Percentiles rank a stretch among this genome's conserved stretches.
phyloP scores from a whole-genome alignment of 2,888 invertebrate species.

The Peribatodes rhomboidaria region DNA sequence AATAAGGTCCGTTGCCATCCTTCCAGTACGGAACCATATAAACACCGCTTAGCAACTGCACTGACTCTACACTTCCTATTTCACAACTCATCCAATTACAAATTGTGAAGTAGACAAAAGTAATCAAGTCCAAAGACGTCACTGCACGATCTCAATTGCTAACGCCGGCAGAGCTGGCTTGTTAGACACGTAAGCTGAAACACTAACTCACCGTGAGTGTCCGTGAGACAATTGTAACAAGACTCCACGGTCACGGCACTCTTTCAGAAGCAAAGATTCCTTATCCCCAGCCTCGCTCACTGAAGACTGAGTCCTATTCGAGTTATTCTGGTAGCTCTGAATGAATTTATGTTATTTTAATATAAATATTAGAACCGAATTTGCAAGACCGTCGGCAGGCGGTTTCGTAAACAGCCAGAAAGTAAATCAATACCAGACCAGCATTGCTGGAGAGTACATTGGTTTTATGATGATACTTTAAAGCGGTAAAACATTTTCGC shows the following conservation, averaged over 20 bases:
- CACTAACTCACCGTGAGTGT: slow-evolving; percentile 60
- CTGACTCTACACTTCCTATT: slow-evolving; percentile 17
- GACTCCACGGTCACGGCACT: slow-evolving; percentile 53
- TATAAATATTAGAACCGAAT: slow-evolving; percentile 67
- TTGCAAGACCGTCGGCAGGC: slow-evolving; percentile 72
- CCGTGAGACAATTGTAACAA: slow-evolving; percentile 57
- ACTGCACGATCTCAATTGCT: slow-evolving; percentile 11
- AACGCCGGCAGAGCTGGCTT: slow-evolving; percentile 8
- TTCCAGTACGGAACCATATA: no score
- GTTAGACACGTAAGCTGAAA: slow-evolving; percentile 16
- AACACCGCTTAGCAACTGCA: background rate
- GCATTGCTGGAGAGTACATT: slow-evolving; percentile 59
- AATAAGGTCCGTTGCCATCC: no score
- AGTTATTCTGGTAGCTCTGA: slow-evolving; percentile 62
- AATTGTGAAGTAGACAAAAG: slow-evolving; percentile 4
- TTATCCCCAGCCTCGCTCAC: slow-evolving; percentile 19
- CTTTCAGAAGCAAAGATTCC: slow-evolving; percentile 14
- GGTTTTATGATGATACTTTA: slow-evolving; percentile 78
- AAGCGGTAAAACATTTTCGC: slow-evolving; percentile 68
- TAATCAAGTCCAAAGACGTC: slow-evolving; percentile 11
- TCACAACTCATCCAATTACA: slow-evolving; percentile 30
- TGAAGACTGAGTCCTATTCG: slow-evolving; percentile 41
- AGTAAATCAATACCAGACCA: slow-evolving; percentile 77
- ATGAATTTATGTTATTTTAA: slow-evolving; percentile 64
- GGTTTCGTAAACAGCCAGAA: slow-evolving; percentile 73